Conservation (phyloP, 2,797 vertebrate genomes). For the Enteromius treurensis region DNA sequence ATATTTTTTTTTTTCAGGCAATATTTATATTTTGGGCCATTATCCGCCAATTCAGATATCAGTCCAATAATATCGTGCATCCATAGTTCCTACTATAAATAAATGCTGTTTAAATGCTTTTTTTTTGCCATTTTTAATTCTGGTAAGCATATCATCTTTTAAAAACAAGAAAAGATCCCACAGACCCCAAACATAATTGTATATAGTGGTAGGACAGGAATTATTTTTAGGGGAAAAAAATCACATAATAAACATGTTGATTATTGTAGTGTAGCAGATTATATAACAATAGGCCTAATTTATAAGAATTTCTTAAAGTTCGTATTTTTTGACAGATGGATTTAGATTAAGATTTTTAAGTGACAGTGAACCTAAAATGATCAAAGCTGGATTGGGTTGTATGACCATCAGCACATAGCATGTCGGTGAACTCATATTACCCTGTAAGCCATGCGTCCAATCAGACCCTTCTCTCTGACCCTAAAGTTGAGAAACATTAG, state of each 20-base stretch:
- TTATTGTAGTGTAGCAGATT: not conserved
- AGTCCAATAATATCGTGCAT: too few species aligned
- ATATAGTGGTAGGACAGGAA: not conserved
- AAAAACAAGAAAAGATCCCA: not conserved
- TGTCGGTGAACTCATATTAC: not conserved
- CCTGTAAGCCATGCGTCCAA: not conserved
- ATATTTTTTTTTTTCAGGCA: too few species aligned
- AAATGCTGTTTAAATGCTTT: not conserved
- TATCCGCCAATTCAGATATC: too few species aligned
- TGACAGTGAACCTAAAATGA: not conserved
- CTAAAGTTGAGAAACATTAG: constrained; percentile 29
- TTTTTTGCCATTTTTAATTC: not conserved
- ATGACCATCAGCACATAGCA: not conserved
- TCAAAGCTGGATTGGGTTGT: not conserved
- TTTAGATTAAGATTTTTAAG: not conserved
- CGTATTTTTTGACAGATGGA: not conserved
- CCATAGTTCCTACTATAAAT: not conserved
- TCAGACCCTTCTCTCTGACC: constrained; percentile 26
- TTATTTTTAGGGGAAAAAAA: not conserved
- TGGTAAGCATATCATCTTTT: not conserved
- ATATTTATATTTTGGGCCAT: too few species aligned
- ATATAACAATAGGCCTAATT: not conserved
- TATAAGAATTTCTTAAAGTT: not conserved
- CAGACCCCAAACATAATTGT: not conserved
- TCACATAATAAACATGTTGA: not conserved